Evolutionary conservation across 2,113 vertebrate species (phyloP), one percentile per base, ranked within the genome.

Genomic region (Cynocephalus volans): DNA sequence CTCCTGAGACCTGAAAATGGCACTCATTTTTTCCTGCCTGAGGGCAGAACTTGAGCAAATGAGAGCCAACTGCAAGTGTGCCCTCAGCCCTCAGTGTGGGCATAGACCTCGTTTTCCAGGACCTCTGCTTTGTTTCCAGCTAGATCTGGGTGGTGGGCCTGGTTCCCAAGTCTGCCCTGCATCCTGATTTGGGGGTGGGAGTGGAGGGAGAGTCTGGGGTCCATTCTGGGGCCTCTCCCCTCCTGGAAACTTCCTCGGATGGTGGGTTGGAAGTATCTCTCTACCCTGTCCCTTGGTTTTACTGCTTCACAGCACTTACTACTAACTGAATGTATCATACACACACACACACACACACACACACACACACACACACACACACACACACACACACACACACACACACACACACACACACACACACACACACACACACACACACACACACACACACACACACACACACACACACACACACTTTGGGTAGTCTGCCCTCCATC

Each of bases 41-140:
- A 76, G 60, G 64, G 18, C 58, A 76, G 65, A 80, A 14, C 70
- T 33, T 1, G 17, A 93, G 26, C 33, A 52, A 36, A 75, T 0
- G 5, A 92, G 31, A 45, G 17, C 21, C 18, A 75, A 15, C 26
- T 17, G 52, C 13, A 1, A 23, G 48, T 3, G 50, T 33, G 31
- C 6, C 50, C 64, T n/a, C 0, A 0, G 36, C 48, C 67, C 2
- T 14, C 3, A 21, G n/a, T 0, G 8, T 6, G 8, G 18, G 18
- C 18, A 10, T 36, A 45, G 45, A 19, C 48, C 26, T 21, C 8
- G 2, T 58, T 36, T 70, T 24, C 62, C n/a, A 28, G 12, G 60
- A 36, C 8, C 23, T 5, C 64, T 45, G 12, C n/a, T 65, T 79
- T 64, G 52, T 15, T 62, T 21, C 45, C 52, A 41, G 90, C 28